A percentile compares a stretch with the other conserved stretches of the same genome.
These are phyloP conservation scores for Myotis lucifugus DNA, from an alignment of 2,113 vertebrate genomes.

Conservation along the genomic window DNA sequence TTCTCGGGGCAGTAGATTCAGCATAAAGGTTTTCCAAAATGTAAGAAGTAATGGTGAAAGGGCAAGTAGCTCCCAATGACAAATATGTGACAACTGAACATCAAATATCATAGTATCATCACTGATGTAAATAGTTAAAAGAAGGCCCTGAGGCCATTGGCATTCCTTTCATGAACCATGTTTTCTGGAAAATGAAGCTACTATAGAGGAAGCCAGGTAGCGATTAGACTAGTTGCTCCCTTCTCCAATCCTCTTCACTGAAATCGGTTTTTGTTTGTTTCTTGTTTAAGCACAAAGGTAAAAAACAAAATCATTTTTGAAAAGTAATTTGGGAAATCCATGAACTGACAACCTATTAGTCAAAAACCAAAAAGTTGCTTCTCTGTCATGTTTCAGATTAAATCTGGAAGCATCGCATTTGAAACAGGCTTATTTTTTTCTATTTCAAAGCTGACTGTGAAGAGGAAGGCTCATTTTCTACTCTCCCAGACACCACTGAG, in stretches of 20 bases:
- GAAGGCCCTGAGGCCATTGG: neutral
- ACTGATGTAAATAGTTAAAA: neutral
- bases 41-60: neutral
- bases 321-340: slow-evolving; percentile 2
- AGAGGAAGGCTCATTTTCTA: slow-evolving; percentile 48
- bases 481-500: neutral
- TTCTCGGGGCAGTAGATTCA: neutral
- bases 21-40: neutral
- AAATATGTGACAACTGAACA: neutral
- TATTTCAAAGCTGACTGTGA: neutral
- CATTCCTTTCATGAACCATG: neutral
- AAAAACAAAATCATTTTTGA: neutral
- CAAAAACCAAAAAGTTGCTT: slow-evolving; percentile 38
- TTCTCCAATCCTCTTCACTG: neutral
- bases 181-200: neutral
- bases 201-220: neutral
- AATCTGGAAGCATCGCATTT: slow-evolving; percentile 37
- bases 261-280: neutral
- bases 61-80: neutral
- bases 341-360: neutral
- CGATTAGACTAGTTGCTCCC: neutral
- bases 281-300: neutral
- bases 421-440: neutral
- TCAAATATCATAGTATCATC: neutral
- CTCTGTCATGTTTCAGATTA: slow-evolving; percentile 39